These are phyloP conservation scores for Sceloporus tristichus DNA, from an alignment of 2,113 vertebrate species.

Conservation along the genomic window DNA sequence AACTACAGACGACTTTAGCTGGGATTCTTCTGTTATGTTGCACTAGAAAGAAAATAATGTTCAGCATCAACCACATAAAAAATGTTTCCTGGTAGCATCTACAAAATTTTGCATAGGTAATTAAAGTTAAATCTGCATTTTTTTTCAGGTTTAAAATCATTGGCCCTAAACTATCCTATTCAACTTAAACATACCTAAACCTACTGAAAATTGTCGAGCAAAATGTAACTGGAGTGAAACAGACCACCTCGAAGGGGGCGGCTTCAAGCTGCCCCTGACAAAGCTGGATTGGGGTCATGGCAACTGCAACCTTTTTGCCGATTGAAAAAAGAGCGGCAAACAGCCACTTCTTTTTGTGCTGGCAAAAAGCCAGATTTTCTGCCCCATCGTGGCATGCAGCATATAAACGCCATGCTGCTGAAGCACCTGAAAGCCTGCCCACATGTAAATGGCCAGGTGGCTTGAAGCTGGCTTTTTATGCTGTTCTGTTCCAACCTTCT, in stretches of 20 bases:
- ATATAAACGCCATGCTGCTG: too few relatives aligned
- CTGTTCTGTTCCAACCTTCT: not conserved
- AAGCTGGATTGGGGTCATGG: too few relatives aligned
- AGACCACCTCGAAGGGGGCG: too few relatives aligned
- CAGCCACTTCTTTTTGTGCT: too few relatives aligned
- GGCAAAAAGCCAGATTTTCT: too few relatives aligned
- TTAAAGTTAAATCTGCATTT: not conserved
- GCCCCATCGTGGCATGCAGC: too few relatives aligned
- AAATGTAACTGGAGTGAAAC: not conserved
- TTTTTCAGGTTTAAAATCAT: not conserved
- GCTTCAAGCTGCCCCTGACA: too few relatives aligned
- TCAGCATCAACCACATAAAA: not conserved
- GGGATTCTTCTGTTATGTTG: not conserved
- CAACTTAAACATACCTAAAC: not conserved
- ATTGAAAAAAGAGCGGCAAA: too few relatives aligned
- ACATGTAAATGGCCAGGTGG: too few relatives aligned
- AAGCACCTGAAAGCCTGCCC: too few relatives aligned
- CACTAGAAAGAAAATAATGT: not conserved
- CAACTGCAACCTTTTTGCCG: too few relatives aligned
- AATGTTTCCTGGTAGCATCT: not conserved
- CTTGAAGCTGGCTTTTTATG: too few relatives aligned
- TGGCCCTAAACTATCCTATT: not conserved
- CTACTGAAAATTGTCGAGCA: not conserved
- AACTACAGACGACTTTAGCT: conserved; percentile 31
- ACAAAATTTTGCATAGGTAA: not conserved